Evolutionary conservation across 2,797 vertebrate species (phyloP), one percentile per base, ranked within the genome.

Genomic region (Pelodytes ibericus): DNA sequence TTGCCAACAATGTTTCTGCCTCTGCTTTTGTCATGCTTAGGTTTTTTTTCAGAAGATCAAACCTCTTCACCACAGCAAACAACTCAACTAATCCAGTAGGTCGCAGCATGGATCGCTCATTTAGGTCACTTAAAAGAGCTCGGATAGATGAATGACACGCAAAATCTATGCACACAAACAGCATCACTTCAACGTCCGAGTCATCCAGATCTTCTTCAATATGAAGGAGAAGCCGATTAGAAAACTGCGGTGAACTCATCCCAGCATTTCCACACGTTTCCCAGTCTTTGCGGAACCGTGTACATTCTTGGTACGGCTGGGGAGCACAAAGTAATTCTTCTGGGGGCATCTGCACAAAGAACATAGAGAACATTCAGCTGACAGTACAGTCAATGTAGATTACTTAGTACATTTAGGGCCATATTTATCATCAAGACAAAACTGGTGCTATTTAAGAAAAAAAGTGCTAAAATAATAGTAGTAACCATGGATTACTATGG

Each of bases 31-130:
- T 92, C 59, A 81, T 86, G 15, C 90, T 83, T 65, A 90, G 83
- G 26, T 95, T 79, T 20, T 75, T 86, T 36, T 82, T 93, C 39
- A 98, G 84, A 71, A 99, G 86, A 63, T 99, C 96, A 71, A 92
- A 94, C 0, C 96, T 93, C 47, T 85, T 91, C 36, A 97, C 76
- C 31, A 84, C 87, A 70, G 91, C 84, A 22, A 96, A 63, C 29
- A 98, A 84, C 81, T 96, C 95, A 0, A 77, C 78, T 56, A 98
- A 73, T 18, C 61, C 82, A 61, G 24, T 0, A 5, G 0, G 2
- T 18, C 85, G 82, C 2, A 88, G 65, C 8, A 87, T 81, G 0
- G 77, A 80, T n/a, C 77, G 77, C 26, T 84, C 85, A 6, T 87
- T 87, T 67, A 92, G 82, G 31, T 80, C 68, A 7, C 75, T 82